phyloP scores from a whole-genome alignment of 2,888 invertebrate genomes.

The Scaptomyza reducta region DNA sequence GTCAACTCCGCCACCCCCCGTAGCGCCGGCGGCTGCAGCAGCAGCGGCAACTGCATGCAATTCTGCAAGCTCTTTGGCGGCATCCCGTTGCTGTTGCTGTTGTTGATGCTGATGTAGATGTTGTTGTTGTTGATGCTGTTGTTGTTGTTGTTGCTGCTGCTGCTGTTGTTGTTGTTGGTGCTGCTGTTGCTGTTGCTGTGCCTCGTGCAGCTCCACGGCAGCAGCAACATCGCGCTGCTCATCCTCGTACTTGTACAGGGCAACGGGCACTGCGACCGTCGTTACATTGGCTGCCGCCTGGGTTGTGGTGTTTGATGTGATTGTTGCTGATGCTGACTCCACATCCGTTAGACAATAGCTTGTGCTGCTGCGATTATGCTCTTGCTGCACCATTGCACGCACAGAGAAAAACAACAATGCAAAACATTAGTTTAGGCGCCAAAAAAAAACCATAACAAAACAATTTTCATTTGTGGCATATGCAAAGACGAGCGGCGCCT shows the following conservation, averaged over 20 bases:
- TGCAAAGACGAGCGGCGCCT: background rate
- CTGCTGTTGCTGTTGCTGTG: slow-evolving; percentile 43
- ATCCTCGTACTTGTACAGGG: slow-evolving; percentile 74
- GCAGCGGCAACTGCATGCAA: slow-evolving; percentile 68
- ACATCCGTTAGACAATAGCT: slow-evolving; percentile 77
- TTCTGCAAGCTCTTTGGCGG: slow-evolving; percentile 78
- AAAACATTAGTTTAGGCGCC: slow-evolving; percentile 43
- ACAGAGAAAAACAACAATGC: background rate
- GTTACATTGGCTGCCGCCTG: slow-evolving; percentile 47
- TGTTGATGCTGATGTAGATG: slow-evolving; percentile 40
- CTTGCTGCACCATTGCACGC: slow-evolving; percentile 39
- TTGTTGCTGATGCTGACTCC: slow-evolving; percentile 57
- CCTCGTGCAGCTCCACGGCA: slow-evolving; percentile 61
- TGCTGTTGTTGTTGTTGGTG: slow-evolving; percentile 39
- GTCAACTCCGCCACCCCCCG: slow-evolving; percentile 37
- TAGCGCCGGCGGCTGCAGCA: slow-evolving; percentile 44
- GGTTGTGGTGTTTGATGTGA: slow-evolving; percentile 18
- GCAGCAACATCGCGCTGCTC: slow-evolving; percentile 69
- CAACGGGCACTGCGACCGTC: slow-evolving; percentile 62
- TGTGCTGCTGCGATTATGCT: slow-evolving; percentile 63
- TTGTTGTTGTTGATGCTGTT: slow-evolving; percentile 55
- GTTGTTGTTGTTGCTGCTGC: slow-evolving; percentile 44
- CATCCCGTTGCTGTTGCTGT: slow-evolving; percentile 71
- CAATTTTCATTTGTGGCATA: background rate
- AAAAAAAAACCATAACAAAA: slow-evolving; percentile 23